Evolutionary conservation across 1,140 invertebrate species (phyloP).

Genomic region (Zaprionus capensis): DNA sequence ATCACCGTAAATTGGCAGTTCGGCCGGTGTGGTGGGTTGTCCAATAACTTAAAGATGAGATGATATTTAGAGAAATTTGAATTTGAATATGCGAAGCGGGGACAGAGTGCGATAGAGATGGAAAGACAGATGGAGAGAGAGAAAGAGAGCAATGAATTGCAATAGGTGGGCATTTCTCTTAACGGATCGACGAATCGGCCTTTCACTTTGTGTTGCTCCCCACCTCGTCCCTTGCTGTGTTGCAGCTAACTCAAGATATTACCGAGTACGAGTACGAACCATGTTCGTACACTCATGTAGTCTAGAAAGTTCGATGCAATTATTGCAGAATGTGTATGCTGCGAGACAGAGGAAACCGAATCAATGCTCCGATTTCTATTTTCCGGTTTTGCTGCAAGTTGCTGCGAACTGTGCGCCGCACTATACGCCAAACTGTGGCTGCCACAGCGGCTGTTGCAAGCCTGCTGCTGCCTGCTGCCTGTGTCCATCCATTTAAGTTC

Average conservation of each 20-base stretch:
- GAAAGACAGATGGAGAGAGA: neutral
- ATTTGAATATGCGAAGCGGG: conserved; percentile 15
- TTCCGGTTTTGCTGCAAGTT: conserved; percentile 33
- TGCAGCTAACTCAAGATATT: conserved; percentile 8
- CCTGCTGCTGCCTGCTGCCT: conserved; percentile 10
- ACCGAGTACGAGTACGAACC: conserved; percentile 17
- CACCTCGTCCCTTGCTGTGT: neutral
- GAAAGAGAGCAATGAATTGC: conserved; percentile 10
- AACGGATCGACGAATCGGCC: conserved; percentile 5
- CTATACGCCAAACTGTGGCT: too few species aligned
- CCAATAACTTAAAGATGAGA: conserved; percentile 88
- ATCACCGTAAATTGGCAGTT: conserved; percentile 92
- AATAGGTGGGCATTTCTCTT: conserved; percentile 11
- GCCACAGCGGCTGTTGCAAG: conserved; percentile 11
- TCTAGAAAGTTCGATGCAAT: conserved; percentile 53
- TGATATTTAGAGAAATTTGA: conserved; percentile 24
- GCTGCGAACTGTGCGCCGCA: conserved; percentile 1
- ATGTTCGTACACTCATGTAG: conserved; percentile 37
- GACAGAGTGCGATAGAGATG: neutral
- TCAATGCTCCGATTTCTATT: conserved; percentile 48
- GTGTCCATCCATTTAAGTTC: conserved; percentile 27
- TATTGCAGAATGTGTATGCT: conserved; percentile 49
- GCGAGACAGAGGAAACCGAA: conserved; percentile 24
- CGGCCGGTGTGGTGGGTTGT: conserved; percentile 91
- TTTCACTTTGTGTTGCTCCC: conserved; percentile 18